Base-by-base conservation (phyloP, 2,113 vertebrate species). In the Girardinichthys multiradiatus region DNA sequence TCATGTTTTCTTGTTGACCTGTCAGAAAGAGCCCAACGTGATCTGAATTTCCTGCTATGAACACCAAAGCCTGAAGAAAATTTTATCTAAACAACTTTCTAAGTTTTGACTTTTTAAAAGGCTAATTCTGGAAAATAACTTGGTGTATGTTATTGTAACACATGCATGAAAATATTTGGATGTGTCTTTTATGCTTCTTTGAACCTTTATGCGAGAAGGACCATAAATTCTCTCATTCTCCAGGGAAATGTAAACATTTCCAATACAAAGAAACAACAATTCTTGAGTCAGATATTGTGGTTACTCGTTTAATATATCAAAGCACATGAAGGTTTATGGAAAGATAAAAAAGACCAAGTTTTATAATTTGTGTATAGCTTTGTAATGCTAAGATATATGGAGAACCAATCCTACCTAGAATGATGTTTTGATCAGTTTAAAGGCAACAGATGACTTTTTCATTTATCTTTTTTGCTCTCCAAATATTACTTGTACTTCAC, bases 41-140 rank as follows among this genome's bases (percentile, higher is more conserved):
- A 35, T 76, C 68, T 70, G 33, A 15, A 45, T 60, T 70, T 37
- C 3, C n/a, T 35, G 60, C 37, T 28, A 72, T 57, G 57, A 12
- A n/a, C 35, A 66, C 21, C 4, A 35, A 64, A 74, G 66, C 42
- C 27, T 29, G 14, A 29, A 64, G 62, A 37, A 67, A 51, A 27
- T 59, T 12, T 51, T 62, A 51, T 62, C 12, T 37, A 27, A 79
- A 77, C 37, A 39, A 33, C 7, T 19, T 21, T 28, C n/a, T 30
- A 19, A 8, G 1, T 60, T 76, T 64, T 61, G 26, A 59, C 57
- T 57, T 14, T 65, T 57, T 24, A 68, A 19, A 66, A 51, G 57
- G 57, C 42, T 30, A 5, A 37, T 14, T 37, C 33, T 30, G 21
- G 5, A 28, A 37, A 45, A 64, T 54, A 54, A 54, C 48, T 54